Evolutionary conservation across 2,797 vertebrate species (phyloP).

Genomic region (Cheirogaleus major): DNA sequence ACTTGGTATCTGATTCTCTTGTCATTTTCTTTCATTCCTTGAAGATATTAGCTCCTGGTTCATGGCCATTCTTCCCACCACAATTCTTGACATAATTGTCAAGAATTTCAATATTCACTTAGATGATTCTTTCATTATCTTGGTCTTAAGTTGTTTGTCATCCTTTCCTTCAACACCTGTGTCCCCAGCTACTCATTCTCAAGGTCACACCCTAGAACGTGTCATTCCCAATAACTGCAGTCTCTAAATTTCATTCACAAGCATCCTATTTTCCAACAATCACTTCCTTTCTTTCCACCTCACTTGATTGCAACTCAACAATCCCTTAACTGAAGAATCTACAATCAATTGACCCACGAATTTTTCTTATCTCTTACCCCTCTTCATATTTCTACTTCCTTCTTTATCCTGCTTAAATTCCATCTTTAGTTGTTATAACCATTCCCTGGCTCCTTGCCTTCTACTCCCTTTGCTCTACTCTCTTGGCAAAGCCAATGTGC

Average conservation of each 20-base stretch:
- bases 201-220: background rate
- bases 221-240: background rate
- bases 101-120: background rate
- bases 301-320: background rate
- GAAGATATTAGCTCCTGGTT: background rate
- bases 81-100: background rate
- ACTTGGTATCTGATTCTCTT: background rate
- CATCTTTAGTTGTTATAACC: background rate
- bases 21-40: background rate
- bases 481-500: background rate
- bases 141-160: background rate
- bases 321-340: background rate
- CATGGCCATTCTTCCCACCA: background rate
- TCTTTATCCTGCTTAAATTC: background rate
- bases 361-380: background rate
- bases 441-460: background rate
- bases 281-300: background rate
- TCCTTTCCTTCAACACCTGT: background rate
- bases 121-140: background rate
- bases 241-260: background rate
- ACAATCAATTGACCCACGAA: rapidly evolving
- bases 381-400: background rate
- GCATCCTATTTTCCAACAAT: background rate
- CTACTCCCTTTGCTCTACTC: background rate
- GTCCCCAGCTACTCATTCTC: background rate